Conservation (phyloP, 1,140 invertebrate species). For the Mercenaria mercenaria region DNA sequence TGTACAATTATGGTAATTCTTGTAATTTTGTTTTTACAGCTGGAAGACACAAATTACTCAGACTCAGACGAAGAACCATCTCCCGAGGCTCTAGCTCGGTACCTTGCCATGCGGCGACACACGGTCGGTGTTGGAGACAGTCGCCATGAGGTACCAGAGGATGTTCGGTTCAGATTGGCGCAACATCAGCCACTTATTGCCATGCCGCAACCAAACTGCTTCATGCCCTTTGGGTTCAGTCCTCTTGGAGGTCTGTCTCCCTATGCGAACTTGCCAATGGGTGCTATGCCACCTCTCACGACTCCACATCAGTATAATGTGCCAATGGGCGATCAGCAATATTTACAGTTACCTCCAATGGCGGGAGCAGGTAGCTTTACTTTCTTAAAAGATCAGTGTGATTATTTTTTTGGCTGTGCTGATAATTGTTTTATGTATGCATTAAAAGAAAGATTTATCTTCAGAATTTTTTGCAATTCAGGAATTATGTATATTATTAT, state of each 20-base stretch:
- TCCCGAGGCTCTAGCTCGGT: constrained; percentile 85
- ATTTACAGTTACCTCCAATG: constrained; percentile 95
- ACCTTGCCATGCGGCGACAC: constrained; percentile 91
- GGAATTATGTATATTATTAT: too few relatives aligned
- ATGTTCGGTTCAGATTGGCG: constrained; percentile 83
- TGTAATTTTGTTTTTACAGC: too few relatives aligned
- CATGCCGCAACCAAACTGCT: constrained; percentile 77
- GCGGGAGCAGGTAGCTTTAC: constrained; percentile 93
- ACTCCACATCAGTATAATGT: constrained; percentile 66
- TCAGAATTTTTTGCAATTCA: too few relatives aligned
- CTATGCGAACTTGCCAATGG: constrained; percentile 90
- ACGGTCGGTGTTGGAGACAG: constrained; percentile 97
- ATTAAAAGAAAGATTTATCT: too few relatives aligned
- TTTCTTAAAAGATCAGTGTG: too few relatives aligned
- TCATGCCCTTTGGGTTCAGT: constrained; percentile 76
- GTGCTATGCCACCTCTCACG: constrained; percentile 61
- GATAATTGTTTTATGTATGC: too few relatives aligned
- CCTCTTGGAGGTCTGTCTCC: constrained; percentile 87
- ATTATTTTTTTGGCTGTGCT: neutral
- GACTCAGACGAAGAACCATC: constrained; percentile 88
- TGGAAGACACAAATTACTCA: constrained; percentile 84
- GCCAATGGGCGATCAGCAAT: constrained; percentile 90
- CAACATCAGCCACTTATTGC: constrained; percentile 81
- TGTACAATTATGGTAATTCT: too few relatives aligned
- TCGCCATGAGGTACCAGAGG: constrained; percentile 89